A percentile compares a stretch with the other conserved stretches of the same genome.
phyloP scores from a whole-genome alignment of 2,888 invertebrate species.

The Sipha maydis region DNA sequence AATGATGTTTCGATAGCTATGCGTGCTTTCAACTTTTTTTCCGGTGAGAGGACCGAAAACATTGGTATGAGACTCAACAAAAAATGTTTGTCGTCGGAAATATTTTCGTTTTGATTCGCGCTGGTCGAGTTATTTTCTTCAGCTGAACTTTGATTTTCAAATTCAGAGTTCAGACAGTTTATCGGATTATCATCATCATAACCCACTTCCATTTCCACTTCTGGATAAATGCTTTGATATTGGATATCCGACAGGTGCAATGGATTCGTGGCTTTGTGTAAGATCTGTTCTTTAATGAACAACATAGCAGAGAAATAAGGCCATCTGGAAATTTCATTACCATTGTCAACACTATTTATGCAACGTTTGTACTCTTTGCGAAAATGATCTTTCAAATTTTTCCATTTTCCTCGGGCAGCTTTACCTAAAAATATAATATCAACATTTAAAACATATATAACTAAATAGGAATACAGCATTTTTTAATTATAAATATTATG shows the following conservation, averaged over 20 bases:
- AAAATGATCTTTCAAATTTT: constrained; percentile 52
- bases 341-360: not conserved
- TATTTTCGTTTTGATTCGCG: constrained; percentile 25
- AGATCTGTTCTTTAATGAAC: constrained; percentile 49
- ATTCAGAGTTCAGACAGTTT: constrained; percentile 20
- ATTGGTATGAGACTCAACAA: constrained; percentile 45
- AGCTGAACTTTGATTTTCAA: not conserved
- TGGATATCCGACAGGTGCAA: constrained; percentile 13
- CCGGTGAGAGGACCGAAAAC: constrained; percentile 31
- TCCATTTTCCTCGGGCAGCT: constrained; percentile 42
- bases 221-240: constrained; percentile 30
- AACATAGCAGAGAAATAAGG: constrained; percentile 47
- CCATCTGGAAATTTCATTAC: constrained; percentile 34
- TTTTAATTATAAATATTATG: too few species aligned
- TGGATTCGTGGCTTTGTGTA: not conserved
- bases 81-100: constrained; percentile 54
- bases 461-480: too few species aligned
- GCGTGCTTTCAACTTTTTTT: constrained; percentile 45
- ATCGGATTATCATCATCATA: not conserved
- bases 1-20: constrained; percentile 44
- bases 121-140: not conserved
- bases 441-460: not conserved
- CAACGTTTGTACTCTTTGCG: constrained; percentile 56
- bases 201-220: not conserved
- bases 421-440: constrained; percentile 32